Conservation (phyloP, 2,888 invertebrate genomes). For the Drosophila anomelani region DNA sequence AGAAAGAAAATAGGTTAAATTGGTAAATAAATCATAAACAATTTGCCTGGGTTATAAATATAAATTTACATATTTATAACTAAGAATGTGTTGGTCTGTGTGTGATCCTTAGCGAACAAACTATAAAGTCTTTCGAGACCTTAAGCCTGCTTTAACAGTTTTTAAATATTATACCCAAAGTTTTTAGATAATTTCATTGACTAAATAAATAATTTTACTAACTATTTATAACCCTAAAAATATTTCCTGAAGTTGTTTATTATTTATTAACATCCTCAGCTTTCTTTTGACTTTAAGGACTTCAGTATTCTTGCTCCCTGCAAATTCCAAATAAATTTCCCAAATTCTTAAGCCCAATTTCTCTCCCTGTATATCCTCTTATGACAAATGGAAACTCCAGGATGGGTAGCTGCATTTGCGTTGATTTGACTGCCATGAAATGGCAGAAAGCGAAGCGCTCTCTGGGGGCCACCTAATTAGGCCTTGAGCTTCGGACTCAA, state of each 20-base stretch:
- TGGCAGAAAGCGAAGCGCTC: slow-evolving; percentile 52
- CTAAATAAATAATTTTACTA: not conserved
- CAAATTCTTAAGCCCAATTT: not conserved
- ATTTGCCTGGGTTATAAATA: not conserved
- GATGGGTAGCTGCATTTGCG: slow-evolving; percentile 62
- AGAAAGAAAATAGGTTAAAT: not conserved
- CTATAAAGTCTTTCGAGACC: not conserved
- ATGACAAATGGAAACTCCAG: slow-evolving; percentile 76
- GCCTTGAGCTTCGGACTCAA: slow-evolving; percentile 41
- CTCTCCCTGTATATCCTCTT: slow-evolving; percentile 31
- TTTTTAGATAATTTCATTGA: not conserved
- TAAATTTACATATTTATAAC: not conserved
- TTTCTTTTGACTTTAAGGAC: not conserved
- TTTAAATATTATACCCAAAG: not conserved
- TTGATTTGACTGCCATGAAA: slow-evolving; percentile 71
- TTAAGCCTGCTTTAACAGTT: not conserved
- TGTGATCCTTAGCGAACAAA: not conserved
- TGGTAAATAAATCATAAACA: not conserved
- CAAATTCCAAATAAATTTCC: not conserved
- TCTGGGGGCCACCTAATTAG: slow-evolving; percentile 48
- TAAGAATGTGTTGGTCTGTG: not conserved
- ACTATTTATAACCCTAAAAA: rapidly evolving
- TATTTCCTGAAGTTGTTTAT: not conserved
- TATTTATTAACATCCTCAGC: too few species aligned
- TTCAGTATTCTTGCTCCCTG: not conserved